These are phyloP conservation scores for Ceyx erithaca DNA, from an alignment of 2,797 vertebrate species.

Conservation along the genomic window DNA sequence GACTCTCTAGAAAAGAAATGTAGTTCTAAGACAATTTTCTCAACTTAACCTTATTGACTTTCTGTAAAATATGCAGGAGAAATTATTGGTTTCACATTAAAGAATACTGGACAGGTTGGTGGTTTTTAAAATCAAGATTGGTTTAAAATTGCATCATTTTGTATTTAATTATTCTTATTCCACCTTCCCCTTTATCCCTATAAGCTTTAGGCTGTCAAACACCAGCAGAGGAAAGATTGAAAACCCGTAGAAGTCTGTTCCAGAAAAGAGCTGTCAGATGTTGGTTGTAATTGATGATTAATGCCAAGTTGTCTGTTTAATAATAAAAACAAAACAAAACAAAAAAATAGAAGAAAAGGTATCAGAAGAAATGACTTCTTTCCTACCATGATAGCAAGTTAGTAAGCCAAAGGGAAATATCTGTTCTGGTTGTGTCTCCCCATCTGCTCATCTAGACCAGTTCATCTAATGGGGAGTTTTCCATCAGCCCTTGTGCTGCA, in stretches of 20 bases:
- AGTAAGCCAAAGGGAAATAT: not conserved
- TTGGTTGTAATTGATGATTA: not conserved
- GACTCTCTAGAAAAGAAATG: not conserved
- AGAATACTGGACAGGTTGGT: no score
- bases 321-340: not conserved
- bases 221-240: not conserved
- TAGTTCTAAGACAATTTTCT: not conserved
- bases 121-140: not conserved
- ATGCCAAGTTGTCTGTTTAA: not conserved
- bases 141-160: not conserved
- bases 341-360: not conserved
- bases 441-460: not conserved
- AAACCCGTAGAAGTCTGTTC: not conserved
- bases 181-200: accelerated
- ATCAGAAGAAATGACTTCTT: not conserved
- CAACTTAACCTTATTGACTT: not conserved
- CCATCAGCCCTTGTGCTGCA: not conserved
- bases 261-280: not conserved
- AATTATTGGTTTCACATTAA: not conserved
- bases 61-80: not conserved
- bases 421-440: not conserved
- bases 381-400: no score
- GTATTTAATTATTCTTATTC: not conserved
- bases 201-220: not conserved
- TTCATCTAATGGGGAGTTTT: not conserved